A percentile compares a stretch with the other conserved stretches of the same genome.
These are phyloP conservation scores for Nycticebus coucang DNA, from an alignment of 2,113 vertebrate species.

Conservation along the genomic window DNA sequence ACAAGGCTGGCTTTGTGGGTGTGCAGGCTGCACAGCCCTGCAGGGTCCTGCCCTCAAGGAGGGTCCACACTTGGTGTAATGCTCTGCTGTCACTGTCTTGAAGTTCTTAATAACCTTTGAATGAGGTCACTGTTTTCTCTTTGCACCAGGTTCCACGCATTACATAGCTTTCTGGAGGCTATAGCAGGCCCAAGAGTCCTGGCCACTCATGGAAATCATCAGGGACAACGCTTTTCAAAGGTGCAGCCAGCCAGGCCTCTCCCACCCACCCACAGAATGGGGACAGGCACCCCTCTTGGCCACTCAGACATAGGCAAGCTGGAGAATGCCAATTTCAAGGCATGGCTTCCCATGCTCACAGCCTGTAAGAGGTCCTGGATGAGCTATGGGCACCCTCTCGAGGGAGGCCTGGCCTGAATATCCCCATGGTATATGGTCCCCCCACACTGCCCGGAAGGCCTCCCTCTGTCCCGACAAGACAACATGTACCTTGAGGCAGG, in stretches of 20 bases:
- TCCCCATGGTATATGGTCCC: no score
- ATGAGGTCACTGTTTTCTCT: not conserved
- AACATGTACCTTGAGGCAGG: not conserved
- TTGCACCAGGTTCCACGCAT: not conserved
- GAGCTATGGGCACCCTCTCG: not conserved
- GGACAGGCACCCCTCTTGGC: not conserved
- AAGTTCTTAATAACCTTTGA: not conserved
- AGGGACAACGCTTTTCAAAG: not conserved
- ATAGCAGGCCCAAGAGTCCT: not conserved
- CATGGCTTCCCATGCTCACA: not conserved
- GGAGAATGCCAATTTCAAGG: not conserved
- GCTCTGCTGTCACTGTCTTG: not conserved
- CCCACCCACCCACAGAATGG: no score
- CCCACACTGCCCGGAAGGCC: accelerated
- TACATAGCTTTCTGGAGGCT: no score
- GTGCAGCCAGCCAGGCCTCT: not conserved
- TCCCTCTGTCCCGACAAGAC: not conserved
- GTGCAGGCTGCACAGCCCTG: not conserved
- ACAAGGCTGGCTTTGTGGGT: not conserved
- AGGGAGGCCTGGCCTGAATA: no score
- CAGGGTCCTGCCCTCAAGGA: no score
- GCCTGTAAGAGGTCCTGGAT: not conserved
- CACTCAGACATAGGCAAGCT: not conserved
- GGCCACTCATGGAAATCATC: not conserved
- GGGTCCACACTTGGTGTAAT: not conserved